A percentile compares a stretch with the other conserved stretches of the same genome.
Evolutionary conservation across 1,140 invertebrate species (phyloP).

Genomic region (Chelonus insularis): DNA sequence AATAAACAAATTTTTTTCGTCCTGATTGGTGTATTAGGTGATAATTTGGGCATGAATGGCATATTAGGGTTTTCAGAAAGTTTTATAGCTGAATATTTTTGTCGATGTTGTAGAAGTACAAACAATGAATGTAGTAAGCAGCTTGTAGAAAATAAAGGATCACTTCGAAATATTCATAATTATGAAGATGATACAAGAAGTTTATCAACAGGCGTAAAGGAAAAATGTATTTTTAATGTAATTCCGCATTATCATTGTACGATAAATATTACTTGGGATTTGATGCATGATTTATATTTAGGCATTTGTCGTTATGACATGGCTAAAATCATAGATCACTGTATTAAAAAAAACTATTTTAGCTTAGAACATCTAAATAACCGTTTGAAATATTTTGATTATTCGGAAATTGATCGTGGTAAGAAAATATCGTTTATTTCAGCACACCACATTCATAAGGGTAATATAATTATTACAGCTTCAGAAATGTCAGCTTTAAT

Average conservation of each 20-base stretch:
- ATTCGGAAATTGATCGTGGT: background rate
- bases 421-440: constrained; percentile 21
- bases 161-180: background rate
- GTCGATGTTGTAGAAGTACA: no score
- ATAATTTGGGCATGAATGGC: background rate
- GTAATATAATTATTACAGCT: constrained; percentile 3
- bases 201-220: background rate
- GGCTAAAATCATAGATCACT: background rate
- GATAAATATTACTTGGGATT: background rate
- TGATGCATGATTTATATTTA: background rate
- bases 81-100: no score
- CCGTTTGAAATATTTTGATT: background rate
- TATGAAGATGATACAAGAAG: background rate
- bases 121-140: no score
- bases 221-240: constrained; percentile 10
- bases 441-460: constrained; percentile 20
- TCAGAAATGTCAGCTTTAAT: constrained; percentile 15
- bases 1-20: background rate
- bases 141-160: background rate
- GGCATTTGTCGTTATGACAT: background rate
- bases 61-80: no score
- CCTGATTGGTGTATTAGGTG: background rate
- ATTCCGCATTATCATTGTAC: background rate
- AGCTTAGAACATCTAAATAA: background rate
- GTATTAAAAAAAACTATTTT: constrained; percentile 18